A percentile compares a stretch with the other conserved stretches of the same genome.
These are phyloP conservation scores for Chauna torquata DNA, from an alignment of 2,113 vertebrate species.

Conservation along the genomic window DNA sequence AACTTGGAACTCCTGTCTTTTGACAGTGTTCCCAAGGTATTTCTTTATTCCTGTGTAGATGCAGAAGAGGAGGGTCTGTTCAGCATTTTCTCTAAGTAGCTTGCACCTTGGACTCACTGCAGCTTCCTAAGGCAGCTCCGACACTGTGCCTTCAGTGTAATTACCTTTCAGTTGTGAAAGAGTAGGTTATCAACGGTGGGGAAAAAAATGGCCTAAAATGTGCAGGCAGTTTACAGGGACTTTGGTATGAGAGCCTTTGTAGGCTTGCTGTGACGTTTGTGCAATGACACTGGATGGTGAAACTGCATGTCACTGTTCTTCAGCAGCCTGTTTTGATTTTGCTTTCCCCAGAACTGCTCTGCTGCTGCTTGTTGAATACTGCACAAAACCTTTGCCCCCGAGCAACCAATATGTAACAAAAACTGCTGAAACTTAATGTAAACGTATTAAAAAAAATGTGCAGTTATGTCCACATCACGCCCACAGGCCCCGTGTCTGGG, in stretches of 20 bases:
- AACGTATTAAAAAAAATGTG: not conserved
- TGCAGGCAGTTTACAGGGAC: not conserved
- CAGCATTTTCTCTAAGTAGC: not conserved
- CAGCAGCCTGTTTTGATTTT: not conserved
- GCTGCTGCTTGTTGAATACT: not conserved
- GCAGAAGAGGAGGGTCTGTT: not conserved
- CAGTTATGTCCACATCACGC: not conserved
- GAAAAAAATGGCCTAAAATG: rapidly evolving
- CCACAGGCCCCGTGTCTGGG: not conserved
- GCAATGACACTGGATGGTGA: not conserved
- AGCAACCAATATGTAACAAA: not conserved
- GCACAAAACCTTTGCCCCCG: not conserved
- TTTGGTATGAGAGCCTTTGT: not conserved
- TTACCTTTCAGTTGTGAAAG: not conserved
- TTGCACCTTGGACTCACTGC: not conserved
- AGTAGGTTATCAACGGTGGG: not conserved
- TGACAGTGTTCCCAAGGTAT: not conserved
- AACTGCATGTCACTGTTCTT: not conserved
- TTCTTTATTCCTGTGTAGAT: not conserved
- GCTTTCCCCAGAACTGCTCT: not conserved
- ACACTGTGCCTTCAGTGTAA: not conserved
- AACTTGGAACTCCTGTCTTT: not conserved
- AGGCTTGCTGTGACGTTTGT: not conserved
- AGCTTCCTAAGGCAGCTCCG: not conserved
- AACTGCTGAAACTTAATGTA: not conserved